Base-by-base conservation (phyloP, 1,140 invertebrate genomes). In the Conopomorpha cramerella region DNA sequence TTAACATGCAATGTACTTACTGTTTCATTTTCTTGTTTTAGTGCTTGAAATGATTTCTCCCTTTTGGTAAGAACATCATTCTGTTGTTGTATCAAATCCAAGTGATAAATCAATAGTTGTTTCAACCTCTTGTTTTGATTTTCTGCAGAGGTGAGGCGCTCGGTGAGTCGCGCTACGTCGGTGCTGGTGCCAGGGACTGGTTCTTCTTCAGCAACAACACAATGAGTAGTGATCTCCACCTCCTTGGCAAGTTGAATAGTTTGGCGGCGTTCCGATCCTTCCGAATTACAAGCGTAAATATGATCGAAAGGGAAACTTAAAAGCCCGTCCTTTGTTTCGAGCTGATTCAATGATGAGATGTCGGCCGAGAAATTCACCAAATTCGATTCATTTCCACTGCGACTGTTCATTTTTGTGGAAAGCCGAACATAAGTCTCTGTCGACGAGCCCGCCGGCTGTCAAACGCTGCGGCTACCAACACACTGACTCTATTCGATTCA, bases 331-430 rank as follows among this genome's bases (percentile, higher is more conserved):
- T 68, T 71, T n/a, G 57, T 28, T 17, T 68, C 64, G 43, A 71
- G 49, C 48, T 57, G 61, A 46, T 62, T 65, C 16, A 65, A 46
- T 15, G 58, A 55, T 12, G 58, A 47, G 36, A 65, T 47, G 43
- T 70, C 62, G 37, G 55, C 43, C 44, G 65, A 59, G 49, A 64
- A 64, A 58, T 67, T 68, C 54, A 71, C 60, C 55, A 71, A 61
- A 61, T 70, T 71, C 43, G 55, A 58, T 65, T 71, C 57, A 64
- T 70, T 60, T 54, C 59, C 59, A 62, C 51, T 67, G 46, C 66
- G 66, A 71, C 55, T 68, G 57, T 68, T 73, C 68, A 73, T 73
- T 58, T 71, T 73, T 67, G 63, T 54, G 38, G 43, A 43, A 44
- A 59, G 34, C 51, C 51, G 45, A 56, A 52, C 38, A 48, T 61